Percentiles rank a stretch among this genome's conserved stretches.
phyloP scores from a whole-genome alignment of 1,140 invertebrate genomes.

The Hycleus phaleratus region DNA sequence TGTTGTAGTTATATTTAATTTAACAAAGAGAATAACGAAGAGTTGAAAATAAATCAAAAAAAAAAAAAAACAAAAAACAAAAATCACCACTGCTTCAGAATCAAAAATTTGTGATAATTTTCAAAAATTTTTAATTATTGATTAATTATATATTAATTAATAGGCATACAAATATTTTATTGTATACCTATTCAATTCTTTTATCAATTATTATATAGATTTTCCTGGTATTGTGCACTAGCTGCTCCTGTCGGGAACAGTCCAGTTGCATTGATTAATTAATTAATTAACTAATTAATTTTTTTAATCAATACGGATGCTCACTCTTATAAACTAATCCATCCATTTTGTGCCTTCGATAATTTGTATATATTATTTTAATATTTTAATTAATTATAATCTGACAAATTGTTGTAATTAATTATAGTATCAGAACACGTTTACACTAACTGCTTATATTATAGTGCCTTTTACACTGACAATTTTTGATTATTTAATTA shows the following conservation, averaged over 20 bases:
- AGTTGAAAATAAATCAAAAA: too few species aligned
- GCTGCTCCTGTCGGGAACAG: slow-evolving; percentile 6
- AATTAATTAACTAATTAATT: too few species aligned
- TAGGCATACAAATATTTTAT: slow-evolving; percentile 5
- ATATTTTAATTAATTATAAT: slow-evolving; percentile 8
- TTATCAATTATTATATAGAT: slow-evolving; percentile 1
- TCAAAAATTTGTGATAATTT: slow-evolving; percentile 12
- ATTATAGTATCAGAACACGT: slow-evolving; percentile 1
- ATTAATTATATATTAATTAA: not conserved
- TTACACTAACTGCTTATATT: slow-evolving; percentile 11
- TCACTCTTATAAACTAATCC: slow-evolving; percentile 12
- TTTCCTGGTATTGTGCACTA: not conserved
- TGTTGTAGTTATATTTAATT: not conserved
- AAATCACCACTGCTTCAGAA: slow-evolving; percentile 5
- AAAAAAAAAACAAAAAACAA: too few species aligned
- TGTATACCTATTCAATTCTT: slow-evolving; percentile 13
- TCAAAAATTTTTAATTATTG: slow-evolving; percentile 1
- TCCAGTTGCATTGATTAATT: slow-evolving; percentile 1
- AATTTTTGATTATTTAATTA: too few species aligned
- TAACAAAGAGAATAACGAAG: too few species aligned
- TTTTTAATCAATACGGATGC: slow-evolving; percentile 6
- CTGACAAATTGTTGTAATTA: slow-evolving; percentile 6
- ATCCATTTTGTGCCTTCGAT: slow-evolving; percentile 14
- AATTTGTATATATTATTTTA: slow-evolving; percentile 8
- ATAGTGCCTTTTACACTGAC: slow-evolving; percentile 8